Base-by-base conservation (phyloP, 2,797 vertebrate genomes). In the Hephaestus fuliginosus region DNA sequence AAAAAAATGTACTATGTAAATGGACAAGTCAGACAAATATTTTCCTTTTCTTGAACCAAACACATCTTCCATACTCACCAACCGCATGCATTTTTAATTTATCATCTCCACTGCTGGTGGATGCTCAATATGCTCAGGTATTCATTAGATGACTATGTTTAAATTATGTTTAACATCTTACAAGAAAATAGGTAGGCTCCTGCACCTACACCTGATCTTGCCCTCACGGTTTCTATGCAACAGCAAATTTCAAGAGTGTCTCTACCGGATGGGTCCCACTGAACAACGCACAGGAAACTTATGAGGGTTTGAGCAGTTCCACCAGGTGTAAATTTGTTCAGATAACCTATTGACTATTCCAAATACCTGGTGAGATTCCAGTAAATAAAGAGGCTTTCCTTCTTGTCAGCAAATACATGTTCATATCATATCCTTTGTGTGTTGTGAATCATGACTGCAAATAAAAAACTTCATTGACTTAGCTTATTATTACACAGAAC, bases 281-380 rank as follows among this genome's bases (percentile, higher is more conserved):
- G 28, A 22, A 41, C n/a, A 57, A 30, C 1, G 6, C 70, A 13
- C 13, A 41, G 30, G 61, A 78, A 82, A 49, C 12, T n/a, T 6
- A 36, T 22, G 5, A n/a, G 0, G 4, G 41, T 66, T 43, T 28
- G 0, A 43, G 63, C 58, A 2, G 70, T 44, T 76, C 28, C 28
- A 74, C 79, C 87, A 86, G 86, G 75, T 91, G 86, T 78, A 63
- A 92, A 91, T 86, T 77, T 88, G 86, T 84, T 76, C 74, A 74
- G 66, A 64, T 85, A 68, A 77, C 69, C 6, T 7, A 61, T 11
- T 60, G 57, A 89, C 73, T 80, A 88, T 64, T 86, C 7, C 74
- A 93, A 90, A 89, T 74, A 53, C 44, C 52, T 69, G 44, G 41
- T 49, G 49, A 71, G 15, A 67, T 86, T 85, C 53, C 65, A 76